These are phyloP conservation scores for Brachypteracias leptosomus DNA, from an alignment of 2,113 vertebrate species.

Conservation along the genomic window DNA sequence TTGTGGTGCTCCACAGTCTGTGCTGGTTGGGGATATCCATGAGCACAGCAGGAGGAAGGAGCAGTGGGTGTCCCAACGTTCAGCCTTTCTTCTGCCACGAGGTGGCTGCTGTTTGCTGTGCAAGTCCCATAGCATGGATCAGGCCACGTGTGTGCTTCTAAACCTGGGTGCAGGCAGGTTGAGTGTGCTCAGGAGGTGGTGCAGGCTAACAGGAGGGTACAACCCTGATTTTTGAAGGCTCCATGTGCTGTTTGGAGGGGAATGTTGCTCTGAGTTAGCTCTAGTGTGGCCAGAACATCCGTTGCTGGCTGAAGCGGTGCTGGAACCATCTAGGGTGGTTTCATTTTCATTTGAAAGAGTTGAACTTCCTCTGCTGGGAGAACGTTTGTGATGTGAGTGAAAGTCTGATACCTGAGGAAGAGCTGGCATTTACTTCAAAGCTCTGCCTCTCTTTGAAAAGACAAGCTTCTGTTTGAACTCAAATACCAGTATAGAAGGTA, in stretches of 20 bases:
- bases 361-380: rapidly evolving
- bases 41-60: neutral
- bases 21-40: neutral
- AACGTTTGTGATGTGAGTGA: neutral
- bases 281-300: neutral
- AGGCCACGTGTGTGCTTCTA: neutral
- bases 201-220: neutral
- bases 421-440: neutral
- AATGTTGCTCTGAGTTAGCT: neutral
- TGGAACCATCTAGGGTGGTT: neutral
- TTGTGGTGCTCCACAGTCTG: neutral
- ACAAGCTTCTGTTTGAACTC: neutral
- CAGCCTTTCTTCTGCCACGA: neutral
- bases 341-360: neutral
- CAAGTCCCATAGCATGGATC: neutral
- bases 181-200: neutral
- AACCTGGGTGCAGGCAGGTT: neutral
- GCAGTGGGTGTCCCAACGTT: neutral
- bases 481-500: neutral
- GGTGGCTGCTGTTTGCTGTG: neutral
- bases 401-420: neutral
- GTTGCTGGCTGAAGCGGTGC: neutral
- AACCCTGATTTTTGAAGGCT: neutral
- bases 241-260: neutral
- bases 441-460: neutral